Base-by-base conservation (phyloP, 2,113 vertebrate species). In the Corydoras sp. region DNA sequence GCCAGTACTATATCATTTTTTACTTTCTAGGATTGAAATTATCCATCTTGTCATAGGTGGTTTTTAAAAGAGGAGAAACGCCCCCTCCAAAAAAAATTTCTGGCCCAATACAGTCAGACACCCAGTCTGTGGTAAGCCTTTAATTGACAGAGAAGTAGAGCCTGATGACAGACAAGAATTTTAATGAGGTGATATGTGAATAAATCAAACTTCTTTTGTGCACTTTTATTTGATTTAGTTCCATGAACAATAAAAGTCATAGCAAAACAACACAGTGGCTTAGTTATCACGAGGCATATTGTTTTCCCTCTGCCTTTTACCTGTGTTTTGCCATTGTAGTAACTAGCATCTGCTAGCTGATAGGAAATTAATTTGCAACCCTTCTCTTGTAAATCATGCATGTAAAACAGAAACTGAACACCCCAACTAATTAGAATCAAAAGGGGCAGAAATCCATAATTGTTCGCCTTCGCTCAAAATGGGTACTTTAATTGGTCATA, bases 371-470 rank as follows among this genome's bases (percentile, higher is more conserved):
- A 90, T 91, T 88, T 85, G 72, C 86, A 82, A 84, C 81, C 83
- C 76, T 64, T 56, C 83, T 43, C 81, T 76, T 86, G 82, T 89
- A 90, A 89, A 90, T 89, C 85, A 88, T 83, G 74, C 85, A 85
- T 88, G 85, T 87, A 87, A 87, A 89, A 81, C 79, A 87, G 87
- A 87, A 86, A 83, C 83, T 80, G 82, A 85, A 86, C 84, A 83
- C 84, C 78, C 83, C 83, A 81, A 90, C 88, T 91, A 90, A 91
- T 91, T 91, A 86, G 83, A 89, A 91, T 90, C 88, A 90, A 89
- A 43, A 90, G 85, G 81, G 83, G 77, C 80, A 85, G 80, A 87
- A 82, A 89, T 89, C 82, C 86, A 84, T 86, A 86, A 90, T 88
- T 88, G 85, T 82, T 80, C 83, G 82, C 84, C 84, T 89, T 87